Percentiles rank a stretch among this genome's conserved stretches.
These are phyloP conservation scores for Drosophila nr. fundita DNA, from an alignment of 2,888 invertebrate species.

Conservation along the genomic window DNA sequence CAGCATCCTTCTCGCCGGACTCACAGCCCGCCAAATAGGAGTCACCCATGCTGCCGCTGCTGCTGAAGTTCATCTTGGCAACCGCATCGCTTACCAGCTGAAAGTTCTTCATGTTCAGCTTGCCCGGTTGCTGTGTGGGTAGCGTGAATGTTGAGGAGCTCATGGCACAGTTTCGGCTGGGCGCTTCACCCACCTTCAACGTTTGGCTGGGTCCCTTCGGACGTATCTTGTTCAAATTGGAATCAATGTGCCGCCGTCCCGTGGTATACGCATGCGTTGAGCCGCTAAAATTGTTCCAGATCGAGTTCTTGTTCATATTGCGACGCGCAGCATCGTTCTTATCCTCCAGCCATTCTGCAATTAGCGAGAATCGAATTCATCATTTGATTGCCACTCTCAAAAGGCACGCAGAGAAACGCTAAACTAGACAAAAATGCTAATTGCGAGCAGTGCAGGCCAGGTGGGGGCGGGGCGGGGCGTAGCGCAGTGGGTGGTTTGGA, in stretches of 20 bases:
- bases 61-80: constrained; percentile 88
- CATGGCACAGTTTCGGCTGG: constrained; percentile 75
- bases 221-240: constrained; percentile 86
- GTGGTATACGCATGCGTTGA: constrained; percentile 89
- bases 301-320: constrained; percentile 83
- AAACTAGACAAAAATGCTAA: constrained; percentile 8
- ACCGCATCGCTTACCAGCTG: constrained; percentile 95
- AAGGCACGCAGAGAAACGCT: constrained; percentile 25
- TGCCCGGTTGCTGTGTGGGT: constrained; percentile 91
- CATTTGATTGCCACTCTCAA: constrained; percentile 6
- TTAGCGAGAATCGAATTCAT: constrained; percentile 19
- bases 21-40: constrained; percentile 73
- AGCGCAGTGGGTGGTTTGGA: not conserved
- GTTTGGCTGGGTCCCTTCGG: constrained; percentile 90
- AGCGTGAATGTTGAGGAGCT: constrained; percentile 71
- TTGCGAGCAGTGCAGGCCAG: constrained; percentile 13
- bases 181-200: constrained; percentile 86
- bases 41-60: constrained; percentile 80
- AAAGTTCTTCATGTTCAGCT: constrained; percentile 95
- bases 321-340: constrained; percentile 83
- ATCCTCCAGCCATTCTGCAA: constrained; percentile 86
- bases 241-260: constrained; percentile 87
- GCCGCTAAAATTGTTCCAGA: constrained; percentile 88
- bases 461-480: not conserved
- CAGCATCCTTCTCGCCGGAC: constrained; percentile 78